Percentiles rank a stretch among this genome's conserved stretches.
phyloP scores from a whole-genome alignment of 2,113 vertebrate species.

The Chlamydotis undulata region DNA sequence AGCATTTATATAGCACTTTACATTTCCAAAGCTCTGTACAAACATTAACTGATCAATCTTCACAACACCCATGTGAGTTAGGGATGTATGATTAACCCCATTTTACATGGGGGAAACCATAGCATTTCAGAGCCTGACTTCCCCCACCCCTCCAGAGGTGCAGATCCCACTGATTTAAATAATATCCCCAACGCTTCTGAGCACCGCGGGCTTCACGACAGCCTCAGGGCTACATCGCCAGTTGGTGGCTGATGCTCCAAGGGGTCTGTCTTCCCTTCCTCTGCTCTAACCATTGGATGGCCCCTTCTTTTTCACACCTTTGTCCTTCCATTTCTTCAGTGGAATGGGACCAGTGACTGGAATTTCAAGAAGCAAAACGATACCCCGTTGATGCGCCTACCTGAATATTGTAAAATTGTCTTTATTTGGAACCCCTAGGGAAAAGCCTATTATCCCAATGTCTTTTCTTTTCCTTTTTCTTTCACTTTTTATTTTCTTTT shows the following conservation, averaged over 20 bases:
- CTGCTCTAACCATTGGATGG: not conserved
- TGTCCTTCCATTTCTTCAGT: not conserved
- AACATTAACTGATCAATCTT: slow-evolving; percentile 74
- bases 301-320: not conserved
- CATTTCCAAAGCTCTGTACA: slow-evolving; percentile 71
- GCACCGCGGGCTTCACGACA: not conserved
- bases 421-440: not conserved
- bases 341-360: not conserved
- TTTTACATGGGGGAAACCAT: slow-evolving; percentile 58
- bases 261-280: not conserved
- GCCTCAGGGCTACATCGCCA: slow-evolving; percentile 30
- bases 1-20: slow-evolving; percentile 72
- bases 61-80: slow-evolving; percentile 66
- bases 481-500: not conserved
- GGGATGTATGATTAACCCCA: slow-evolving; percentile 64
- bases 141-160: not conserved
- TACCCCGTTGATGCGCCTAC: not conserved
- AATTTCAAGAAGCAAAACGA: slow-evolving; percentile 22
- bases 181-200: not conserved
- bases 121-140: slow-evolving; percentile 30
- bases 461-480: not conserved
- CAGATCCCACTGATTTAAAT: not conserved
- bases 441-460: not conserved
- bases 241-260: not conserved
- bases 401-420: not conserved